These are phyloP conservation scores for Rhegmatorhina hoffmannsi DNA, from an alignment of 2,113 vertebrate genomes.

Conservation along the genomic window DNA sequence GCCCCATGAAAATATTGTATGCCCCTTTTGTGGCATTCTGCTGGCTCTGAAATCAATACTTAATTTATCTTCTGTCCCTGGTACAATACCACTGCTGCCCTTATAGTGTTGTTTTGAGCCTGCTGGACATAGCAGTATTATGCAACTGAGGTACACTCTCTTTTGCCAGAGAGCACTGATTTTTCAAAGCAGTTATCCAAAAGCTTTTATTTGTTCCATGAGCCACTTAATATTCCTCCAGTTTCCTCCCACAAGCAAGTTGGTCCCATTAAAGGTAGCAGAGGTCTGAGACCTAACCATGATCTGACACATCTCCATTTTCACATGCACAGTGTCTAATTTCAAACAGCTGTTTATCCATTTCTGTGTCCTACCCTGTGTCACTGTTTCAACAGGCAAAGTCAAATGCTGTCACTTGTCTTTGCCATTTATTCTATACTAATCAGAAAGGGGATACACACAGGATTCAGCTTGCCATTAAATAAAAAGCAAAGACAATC, in stretches of 20 bases:
- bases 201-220: background rate
- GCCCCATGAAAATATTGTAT: background rate
- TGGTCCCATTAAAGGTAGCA: slow-evolving; percentile 30
- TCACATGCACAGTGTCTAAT: background rate
- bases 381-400: slow-evolving; percentile 15
- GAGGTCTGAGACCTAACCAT: slow-evolving; percentile 3
- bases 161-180: background rate
- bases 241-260: background rate
- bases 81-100: background rate
- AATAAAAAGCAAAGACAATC: background rate
- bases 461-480: background rate
- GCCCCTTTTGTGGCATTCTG: background rate
- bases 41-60: slow-evolving; percentile 25
- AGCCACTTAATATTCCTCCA: background rate
- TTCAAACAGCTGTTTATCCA: slow-evolving; percentile 43
- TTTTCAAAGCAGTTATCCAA: background rate
- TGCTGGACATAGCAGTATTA: background rate
- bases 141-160: background rate
- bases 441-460: background rate
- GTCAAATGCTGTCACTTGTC: slow-evolving; percentile 26
- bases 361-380: background rate
- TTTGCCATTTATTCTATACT: background rate
- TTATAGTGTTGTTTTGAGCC: background rate
- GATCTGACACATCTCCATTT: slow-evolving; percentile 39
- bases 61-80: slow-evolving; percentile 16